Evolutionary conservation across 2,797 vertebrate genomes (phyloP), one percentile per base, ranked within the genome.

Genomic region (Myripristis murdjan): DNA sequence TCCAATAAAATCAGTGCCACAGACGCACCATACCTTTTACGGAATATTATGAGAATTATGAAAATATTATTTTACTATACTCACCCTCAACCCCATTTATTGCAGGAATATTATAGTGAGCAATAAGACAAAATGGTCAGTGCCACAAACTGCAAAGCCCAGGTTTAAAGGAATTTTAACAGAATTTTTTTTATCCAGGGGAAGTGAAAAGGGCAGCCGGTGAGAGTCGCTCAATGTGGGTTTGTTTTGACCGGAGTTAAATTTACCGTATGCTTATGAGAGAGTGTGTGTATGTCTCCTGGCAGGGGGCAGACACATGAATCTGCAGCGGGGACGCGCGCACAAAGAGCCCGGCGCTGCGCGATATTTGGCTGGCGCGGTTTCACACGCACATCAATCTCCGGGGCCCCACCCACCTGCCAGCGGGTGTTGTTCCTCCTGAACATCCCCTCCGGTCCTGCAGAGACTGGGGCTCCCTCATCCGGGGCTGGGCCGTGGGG

Each of bases 371-470:
- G 35, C 63, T 28, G 39, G 37, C 47, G 59, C 39, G 56, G 47
- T 82, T 90, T 93, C 87, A 93, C 91, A 91, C 75, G 37, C 62
- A 77, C 87, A 91, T 92, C 81, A 91, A 89, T 91, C 87, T 86
- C 67, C 0, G 54, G 24, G 78, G 67, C 84, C 70, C 85, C 86
- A 61, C 61, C 77, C 63, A 59, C 65, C 78, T 86, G 85, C 71
- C 89, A 84, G 68, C 15, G 48, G 52, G 80, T 77, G 77, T 84
- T 85, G 82, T 87, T 87, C 49, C 78, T 52, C 66, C 58, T 62
- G 39, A 69, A 58, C 65, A 53, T 47, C 63, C 5, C 48, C 49
- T 75, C 68, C 63, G 10, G 26, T 54, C 79, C 78, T 67, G 75
- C 73, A 41, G 83, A 41, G 81, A 23, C 16, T 56, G 58, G 79